phyloP scores from a whole-genome alignment of 2,888 invertebrate species.

The Loripinus fragilis region DNA sequence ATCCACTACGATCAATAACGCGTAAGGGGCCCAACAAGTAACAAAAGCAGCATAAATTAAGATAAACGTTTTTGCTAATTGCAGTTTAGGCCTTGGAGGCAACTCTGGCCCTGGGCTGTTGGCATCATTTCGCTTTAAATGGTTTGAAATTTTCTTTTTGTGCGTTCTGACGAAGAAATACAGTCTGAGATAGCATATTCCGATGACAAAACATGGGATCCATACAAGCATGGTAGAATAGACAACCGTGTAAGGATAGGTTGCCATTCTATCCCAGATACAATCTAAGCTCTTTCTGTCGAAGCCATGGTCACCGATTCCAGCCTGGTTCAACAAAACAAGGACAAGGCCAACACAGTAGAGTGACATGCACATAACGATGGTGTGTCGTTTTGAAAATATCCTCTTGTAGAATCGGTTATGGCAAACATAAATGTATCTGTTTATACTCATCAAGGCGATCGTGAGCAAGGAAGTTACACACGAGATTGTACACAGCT shows the following conservation, averaged over 20 bases:
- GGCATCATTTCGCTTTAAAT: neutral
- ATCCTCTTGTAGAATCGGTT: constrained; percentile 46
- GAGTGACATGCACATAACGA: constrained; percentile 45
- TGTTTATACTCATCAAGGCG: constrained; percentile 56
- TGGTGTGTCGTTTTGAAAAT: constrained; percentile 45
- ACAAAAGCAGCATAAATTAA: constrained; percentile 53
- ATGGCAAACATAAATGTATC: constrained; percentile 64
- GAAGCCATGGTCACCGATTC: constrained; percentile 63
- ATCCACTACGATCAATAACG: constrained; percentile 53
- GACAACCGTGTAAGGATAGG: constrained; percentile 61
- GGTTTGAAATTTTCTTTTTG: constrained; percentile 2
- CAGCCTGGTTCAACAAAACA: constrained; percentile 63
- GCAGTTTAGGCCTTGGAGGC: constrained; percentile 6
- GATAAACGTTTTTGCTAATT: constrained; percentile 59
- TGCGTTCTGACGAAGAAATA: constrained; percentile 29
- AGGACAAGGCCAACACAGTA: constrained; percentile 60
- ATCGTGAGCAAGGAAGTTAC: constrained; percentile 64
- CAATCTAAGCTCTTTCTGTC: constrained; percentile 66
- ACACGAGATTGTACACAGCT: constrained; percentile 65
- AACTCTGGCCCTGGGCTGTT: neutral
- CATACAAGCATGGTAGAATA: constrained; percentile 56
- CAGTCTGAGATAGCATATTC: constrained; percentile 51
- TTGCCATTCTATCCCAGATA: constrained; percentile 69
- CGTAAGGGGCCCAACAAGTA: constrained; percentile 65
- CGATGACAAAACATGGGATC: constrained; percentile 51